phyloP scores from a whole-genome alignment of 2,888 invertebrate species.

The Miltochrista miniata region DNA sequence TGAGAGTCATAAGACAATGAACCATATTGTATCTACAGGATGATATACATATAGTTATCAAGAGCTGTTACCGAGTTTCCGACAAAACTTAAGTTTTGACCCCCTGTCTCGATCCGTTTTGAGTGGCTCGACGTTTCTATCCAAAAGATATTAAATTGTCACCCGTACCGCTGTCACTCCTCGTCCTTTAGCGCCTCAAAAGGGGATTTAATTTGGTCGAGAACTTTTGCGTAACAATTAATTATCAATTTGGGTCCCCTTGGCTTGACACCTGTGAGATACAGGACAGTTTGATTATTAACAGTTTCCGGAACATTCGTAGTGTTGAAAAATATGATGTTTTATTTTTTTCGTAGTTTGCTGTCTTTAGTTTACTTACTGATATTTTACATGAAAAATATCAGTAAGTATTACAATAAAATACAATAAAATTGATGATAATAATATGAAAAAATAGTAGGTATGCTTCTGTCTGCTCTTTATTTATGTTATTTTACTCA shows the following conservation, averaged over 20 bases:
- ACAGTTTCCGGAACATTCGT: slow-evolving; percentile 10
- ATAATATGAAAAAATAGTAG: no score
- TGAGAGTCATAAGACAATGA: no score
- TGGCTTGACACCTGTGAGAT: slow-evolving; percentile 67
- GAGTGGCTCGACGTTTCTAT: slow-evolving; percentile 60
- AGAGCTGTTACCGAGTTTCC: slow-evolving; percentile 17
- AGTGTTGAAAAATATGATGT: not conserved
- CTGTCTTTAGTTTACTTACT: no score
- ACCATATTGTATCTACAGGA: no score
- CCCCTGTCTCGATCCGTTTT: slow-evolving; percentile 30
- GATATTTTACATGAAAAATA: no score
- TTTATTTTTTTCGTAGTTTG: not conserved
- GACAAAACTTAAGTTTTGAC: slow-evolving; percentile 33
- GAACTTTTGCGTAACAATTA: slow-evolving; percentile 80
- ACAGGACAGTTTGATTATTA: slow-evolving; percentile 38
- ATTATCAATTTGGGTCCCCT: slow-evolving; percentile 75
- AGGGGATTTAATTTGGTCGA: slow-evolving; percentile 78
- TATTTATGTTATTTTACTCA: no score
- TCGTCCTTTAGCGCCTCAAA: slow-evolving; percentile 49
- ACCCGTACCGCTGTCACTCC: slow-evolving; percentile 52
- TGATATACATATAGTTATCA: slow-evolving; percentile 13
- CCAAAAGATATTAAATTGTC: slow-evolving; percentile 79
- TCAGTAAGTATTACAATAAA: no score
- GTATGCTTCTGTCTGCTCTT: no score
- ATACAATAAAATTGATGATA: no score